Base-by-base conservation (phyloP, 1,140 invertebrate species). In the Lepidotrigona ventralis region DNA sequence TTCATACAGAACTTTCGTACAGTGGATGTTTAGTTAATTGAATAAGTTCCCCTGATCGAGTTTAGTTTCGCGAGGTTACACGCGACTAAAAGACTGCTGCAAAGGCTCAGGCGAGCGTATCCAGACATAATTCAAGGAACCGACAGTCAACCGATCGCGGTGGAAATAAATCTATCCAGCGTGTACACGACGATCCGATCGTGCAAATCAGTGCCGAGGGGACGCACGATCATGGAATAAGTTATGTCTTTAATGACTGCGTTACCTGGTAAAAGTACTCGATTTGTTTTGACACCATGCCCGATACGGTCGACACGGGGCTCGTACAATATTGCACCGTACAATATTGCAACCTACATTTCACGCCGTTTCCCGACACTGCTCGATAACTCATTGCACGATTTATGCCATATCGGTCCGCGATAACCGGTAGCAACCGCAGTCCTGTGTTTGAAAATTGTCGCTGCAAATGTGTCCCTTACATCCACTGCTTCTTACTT, bases 111-210 rank as follows among this genome's bases (percentile, higher is more conserved):
- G 58, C n/a, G n/a, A 81, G n/a, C 12, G 51, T 81, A 75, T 46
- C 29, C 29, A 56, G 19, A 53, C 51, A 64, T 81, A 81, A 81
- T 19, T 76, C 33, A 69, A 68, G 53, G 4, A 39, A 82, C 53
- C 33, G 53, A 82, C 73, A 82, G 73, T 76, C 73, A 12, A 66
- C 53, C 19, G 73, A 68, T 81, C 73, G 53, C 33, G 19, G n/a
- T 58, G 33, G 14, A 58, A 82, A 82, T 82, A 82, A 82, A 82
- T 82, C 80, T 82, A 82, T 76, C 33, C 63, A 53, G 17, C 63
- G 80, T 82, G 73, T 82, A 63, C 64, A 82, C 73, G 80, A 79
- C 77, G 82, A 84, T 73, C 68, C 76, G 58, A 84, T 79, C 82
- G 82, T 84, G 60, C 77, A 79, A 84, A 84, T 84, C 82, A 84